A percentile compares a stretch with the other conserved stretches of the same genome.
These are phyloP conservation scores for Triops longicaudatus DNA, from an alignment of 1,140 invertebrate species.

Conservation along the genomic window DNA sequence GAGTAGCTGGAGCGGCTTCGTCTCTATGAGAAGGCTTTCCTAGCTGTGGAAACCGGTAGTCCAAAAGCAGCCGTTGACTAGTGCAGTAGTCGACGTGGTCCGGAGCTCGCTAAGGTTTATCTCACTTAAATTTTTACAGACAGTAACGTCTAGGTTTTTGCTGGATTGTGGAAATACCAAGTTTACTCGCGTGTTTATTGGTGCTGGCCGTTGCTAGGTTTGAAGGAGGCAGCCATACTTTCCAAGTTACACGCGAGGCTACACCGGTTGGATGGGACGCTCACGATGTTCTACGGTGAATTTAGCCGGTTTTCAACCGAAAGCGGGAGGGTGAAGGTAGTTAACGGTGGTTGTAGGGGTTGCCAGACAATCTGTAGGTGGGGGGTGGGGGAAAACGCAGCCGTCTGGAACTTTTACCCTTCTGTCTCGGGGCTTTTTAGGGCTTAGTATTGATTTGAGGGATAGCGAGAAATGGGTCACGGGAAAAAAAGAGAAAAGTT, in stretches of 20 bases:
- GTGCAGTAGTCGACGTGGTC: background rate
- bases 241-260: background rate
- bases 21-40: constrained; percentile 14
- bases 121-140: background rate
- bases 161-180: background rate
- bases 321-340: background rate
- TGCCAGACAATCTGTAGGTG: background rate
- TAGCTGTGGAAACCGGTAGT: constrained; percentile 2
- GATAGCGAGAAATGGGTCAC: background rate
- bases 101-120: background rate
- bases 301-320: background rate
- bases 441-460: background rate
- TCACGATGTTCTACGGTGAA: background rate
- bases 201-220: background rate
- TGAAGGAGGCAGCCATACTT: background rate
- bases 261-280: background rate
- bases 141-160: background rate
- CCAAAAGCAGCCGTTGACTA: constrained; percentile 2
- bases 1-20: background rate
- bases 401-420: background rate
- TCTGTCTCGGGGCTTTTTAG: background rate
- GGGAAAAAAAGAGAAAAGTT: background rate
- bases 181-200: background rate
- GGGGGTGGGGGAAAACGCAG: background rate
- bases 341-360: background rate